phyloP scores from a whole-genome alignment of 2,888 invertebrate genomes.

The Acanthococcus lagerstroemiae region DNA sequence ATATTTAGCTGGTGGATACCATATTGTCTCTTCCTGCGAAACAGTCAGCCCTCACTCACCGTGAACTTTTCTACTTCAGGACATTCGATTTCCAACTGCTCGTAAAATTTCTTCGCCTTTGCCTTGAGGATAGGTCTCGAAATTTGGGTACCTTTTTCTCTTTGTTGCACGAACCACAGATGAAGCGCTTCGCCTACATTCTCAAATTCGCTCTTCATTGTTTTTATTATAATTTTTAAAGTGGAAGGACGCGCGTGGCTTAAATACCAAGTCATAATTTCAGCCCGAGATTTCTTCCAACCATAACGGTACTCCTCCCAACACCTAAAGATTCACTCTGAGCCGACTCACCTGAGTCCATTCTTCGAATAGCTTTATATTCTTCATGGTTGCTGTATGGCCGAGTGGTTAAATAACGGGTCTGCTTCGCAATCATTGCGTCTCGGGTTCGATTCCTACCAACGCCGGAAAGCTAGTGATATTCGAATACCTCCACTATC shows the following conservation, averaged over 20 bases:
- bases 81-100: background rate
- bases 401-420: too few species aligned
- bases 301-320: background rate
- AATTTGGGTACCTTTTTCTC: background rate
- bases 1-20: too few species aligned
- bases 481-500: too few species aligned
- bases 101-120: background rate
- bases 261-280: background rate
- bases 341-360: background rate
- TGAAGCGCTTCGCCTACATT: background rate
- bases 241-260: background rate
- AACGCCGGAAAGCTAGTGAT: too few species aligned
- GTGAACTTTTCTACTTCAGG: too few species aligned
- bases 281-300: background rate
- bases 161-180: background rate
- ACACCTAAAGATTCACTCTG: background rate
- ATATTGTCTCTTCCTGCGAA: background rate
- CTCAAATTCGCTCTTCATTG: background rate
- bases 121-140: background rate
- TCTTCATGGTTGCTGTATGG: too few species aligned
- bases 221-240: background rate
- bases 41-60: background rate
- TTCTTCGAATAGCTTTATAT: too few species aligned
- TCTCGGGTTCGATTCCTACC: too few species aligned
- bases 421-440: too few species aligned